Evolutionary conservation across 2,797 vertebrate genomes (phyloP).

Genomic region (Acrossocheilus fasciatus): DNA sequence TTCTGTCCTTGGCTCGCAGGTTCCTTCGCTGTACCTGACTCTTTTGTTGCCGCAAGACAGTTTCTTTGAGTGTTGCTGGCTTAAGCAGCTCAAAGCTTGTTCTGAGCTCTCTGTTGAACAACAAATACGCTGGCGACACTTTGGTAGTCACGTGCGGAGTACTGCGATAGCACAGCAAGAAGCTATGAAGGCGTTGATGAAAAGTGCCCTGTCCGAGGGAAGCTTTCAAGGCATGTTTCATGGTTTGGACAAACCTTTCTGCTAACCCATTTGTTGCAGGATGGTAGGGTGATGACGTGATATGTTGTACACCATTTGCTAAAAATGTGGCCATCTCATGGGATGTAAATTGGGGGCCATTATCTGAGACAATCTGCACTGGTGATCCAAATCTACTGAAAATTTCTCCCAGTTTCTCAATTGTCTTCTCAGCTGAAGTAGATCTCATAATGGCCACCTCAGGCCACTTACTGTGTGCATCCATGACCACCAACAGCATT

Average conservation of each 20-base stretch:
- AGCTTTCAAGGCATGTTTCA: neutral
- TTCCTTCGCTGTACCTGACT: neutral
- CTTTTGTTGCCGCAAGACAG: neutral
- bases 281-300: neutral
- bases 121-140: neutral
- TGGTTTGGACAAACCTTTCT: neutral
- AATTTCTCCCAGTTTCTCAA: slow-evolving; percentile 30
- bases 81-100: no score
- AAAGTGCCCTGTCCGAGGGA: neutral
- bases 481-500: slow-evolving; percentile 33
- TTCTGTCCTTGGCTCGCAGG: no score
- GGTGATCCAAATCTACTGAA: neutral
- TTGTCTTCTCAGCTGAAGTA: slow-evolving; percentile 40
- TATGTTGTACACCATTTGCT: neutral
- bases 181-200: neutral
- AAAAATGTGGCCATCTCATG: neutral
- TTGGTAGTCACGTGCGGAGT: slow-evolving; percentile 33
- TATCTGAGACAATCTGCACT: neutral
- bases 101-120: no score
- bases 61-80: no score
- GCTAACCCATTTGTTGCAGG: neutral
- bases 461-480: slow-evolving; percentile 27
- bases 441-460: neutral
- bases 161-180: slow-evolving; percentile 32
- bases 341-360: neutral